Evolutionary conservation across 2,888 invertebrate genomes (phyloP), one percentile per base, ranked within the genome.

Genomic region (Microctonus hyperodae): DNA sequence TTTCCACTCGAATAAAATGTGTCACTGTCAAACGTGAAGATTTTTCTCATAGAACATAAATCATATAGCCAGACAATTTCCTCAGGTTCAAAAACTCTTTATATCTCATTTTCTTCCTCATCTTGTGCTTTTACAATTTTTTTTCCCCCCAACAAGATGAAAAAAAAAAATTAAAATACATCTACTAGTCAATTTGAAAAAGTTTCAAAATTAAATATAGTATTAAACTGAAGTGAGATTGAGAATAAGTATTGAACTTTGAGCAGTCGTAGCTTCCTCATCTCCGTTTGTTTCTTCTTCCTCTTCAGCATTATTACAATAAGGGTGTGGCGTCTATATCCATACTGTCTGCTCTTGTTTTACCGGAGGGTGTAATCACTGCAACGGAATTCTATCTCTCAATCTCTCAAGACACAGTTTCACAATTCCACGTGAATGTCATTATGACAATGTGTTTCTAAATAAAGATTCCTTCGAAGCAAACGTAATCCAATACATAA

Each of bases 311-410:
- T 63, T 22, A 5, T 28, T n/a, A 37, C 20, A 25, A 20, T 25
- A 55, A 65, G 40, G 53, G 64, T 55, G 64, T 55, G 70, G 71
- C 75, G 73, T 72, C 75, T 75, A 74, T 72, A 16, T 16, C 5
- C n/a, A n/a, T 40, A n/a, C 11, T 67, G 63, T 67, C 59, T 59
- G 61, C 53, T 62, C 65, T 60, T 64, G 69, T 69, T 70, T 67
- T 65, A 68, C 72, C 69, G 65, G 63, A 64, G 64, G 60, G 63
- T 70, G 64, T 66, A 69, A 70, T 71, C 75, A 72, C 69, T 66
- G 69, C 69, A 59, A 59, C 59, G 65, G 69, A 70, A 70, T 60
- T 66, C 64, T 59, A 44, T 72, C 65, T 59, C 23, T 48, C 59
- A 48, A 64, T 61, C 70, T 62, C 63, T 13, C 50, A 60, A 55